Conservation (phyloP, 2,113 vertebrate species). For the Catharus minimus region DNA sequence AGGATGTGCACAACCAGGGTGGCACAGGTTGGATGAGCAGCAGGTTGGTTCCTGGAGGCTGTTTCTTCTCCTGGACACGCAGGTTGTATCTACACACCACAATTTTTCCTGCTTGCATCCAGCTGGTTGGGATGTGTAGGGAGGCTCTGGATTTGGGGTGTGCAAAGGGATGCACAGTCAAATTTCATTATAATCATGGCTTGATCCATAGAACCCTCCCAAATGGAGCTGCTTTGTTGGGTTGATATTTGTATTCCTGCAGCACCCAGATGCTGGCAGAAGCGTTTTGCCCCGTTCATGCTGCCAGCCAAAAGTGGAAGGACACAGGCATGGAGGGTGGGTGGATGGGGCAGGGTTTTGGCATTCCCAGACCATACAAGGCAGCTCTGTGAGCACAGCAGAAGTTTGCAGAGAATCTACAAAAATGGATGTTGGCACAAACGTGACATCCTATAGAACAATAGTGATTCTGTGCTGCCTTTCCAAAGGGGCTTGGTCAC, state of each 20-base stretch:
- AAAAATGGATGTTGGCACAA: conserved; percentile 39
- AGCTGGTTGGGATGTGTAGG: neutral
- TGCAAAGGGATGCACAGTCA: neutral
- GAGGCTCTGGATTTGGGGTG: accelerated
- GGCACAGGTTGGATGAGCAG: accelerated
- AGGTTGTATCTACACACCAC: neutral
- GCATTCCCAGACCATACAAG: neutral
- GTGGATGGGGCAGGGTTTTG: neutral
- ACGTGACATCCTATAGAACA: neutral
- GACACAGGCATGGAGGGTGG: neutral
- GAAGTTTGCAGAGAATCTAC: neutral
- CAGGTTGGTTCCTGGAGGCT: neutral
- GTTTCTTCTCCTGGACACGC: neutral
- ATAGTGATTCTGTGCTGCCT: neutral
- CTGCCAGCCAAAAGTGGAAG: neutral
- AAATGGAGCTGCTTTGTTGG: neutral
- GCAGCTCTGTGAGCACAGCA: neutral
- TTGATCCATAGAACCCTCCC: neutral
- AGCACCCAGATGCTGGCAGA: neutral
- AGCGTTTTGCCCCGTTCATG: neutral
- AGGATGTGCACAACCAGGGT: neutral
- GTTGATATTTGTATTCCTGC: neutral
- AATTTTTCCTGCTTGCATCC: neutral
- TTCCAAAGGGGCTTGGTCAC: neutral
- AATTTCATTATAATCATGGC: neutral